phyloP scores from a whole-genome alignment of 2,113 vertebrate genomes.

The Conger conger region DNA sequence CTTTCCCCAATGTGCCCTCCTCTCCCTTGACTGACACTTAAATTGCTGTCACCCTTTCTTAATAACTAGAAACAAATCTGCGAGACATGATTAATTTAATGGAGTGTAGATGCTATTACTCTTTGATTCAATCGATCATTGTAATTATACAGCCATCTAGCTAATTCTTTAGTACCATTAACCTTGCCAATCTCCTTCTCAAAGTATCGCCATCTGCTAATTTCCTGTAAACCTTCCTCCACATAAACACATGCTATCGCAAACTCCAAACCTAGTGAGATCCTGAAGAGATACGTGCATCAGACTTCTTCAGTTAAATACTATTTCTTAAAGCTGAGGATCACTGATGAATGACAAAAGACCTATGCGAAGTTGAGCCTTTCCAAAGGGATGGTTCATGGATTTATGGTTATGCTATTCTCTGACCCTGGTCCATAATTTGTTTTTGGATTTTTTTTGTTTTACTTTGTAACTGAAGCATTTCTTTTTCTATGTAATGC shows the following conservation, averaged over 20 bases:
- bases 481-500: not conserved
- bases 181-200: slow-evolving; percentile 36
- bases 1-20: not conserved
- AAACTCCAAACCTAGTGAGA: not conserved
- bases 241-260: slow-evolving; percentile 12
- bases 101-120: slow-evolving; percentile 25
- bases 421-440: not conserved
- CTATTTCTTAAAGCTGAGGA: not conserved
- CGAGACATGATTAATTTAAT: slow-evolving; percentile 28
- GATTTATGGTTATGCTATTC: not conserved
- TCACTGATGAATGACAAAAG: not conserved
- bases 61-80: slow-evolving; percentile 21
- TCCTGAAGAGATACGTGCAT: not conserved
- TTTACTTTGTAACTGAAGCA: not conserved
- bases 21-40: slow-evolving; percentile 14
- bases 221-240: not conserved
- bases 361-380: not conserved
- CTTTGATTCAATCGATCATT: slow-evolving; percentile 31
- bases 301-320: not conserved
- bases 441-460: no score
- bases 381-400: not conserved
- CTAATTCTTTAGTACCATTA: slow-evolving; percentile 26
- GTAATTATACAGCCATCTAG: slow-evolving; percentile 31
- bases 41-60: slow-evolving; percentile 19
- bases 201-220: slow-evolving; percentile 26